A percentile compares a stretch with the other conserved stretches of the same genome.
These are phyloP conservation scores for Ochropleura leucogaster DNA, from an alignment of 2,888 invertebrate species.

Conservation along the genomic window DNA sequence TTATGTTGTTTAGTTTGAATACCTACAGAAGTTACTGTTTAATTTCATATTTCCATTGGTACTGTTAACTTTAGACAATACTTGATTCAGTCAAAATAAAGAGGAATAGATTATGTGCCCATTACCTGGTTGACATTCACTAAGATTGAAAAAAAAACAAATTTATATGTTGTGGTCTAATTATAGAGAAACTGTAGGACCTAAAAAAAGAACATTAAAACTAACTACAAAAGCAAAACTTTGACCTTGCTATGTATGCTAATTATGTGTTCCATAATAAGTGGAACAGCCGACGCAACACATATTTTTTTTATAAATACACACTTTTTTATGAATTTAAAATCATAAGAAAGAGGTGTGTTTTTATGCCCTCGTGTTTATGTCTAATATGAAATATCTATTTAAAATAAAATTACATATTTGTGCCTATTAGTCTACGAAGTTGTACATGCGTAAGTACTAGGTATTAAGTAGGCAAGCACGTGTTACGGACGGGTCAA, in stretches of 20 bases:
- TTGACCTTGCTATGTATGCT: neutral
- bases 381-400: neutral
- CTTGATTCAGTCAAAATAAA: neutral
- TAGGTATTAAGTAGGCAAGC: slow-evolving; percentile 40
- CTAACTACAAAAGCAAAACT: neutral
- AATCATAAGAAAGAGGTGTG: slow-evolving; percentile 12
- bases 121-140: neutral
- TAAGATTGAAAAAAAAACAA: neutral
- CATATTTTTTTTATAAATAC: slow-evolving; percentile 3
- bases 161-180: no score
- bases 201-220: neutral
- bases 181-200: neutral
- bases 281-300: slow-evolving; percentile 23
- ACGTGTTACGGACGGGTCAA: slow-evolving; percentile 67
- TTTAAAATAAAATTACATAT: neutral
- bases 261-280: slow-evolving; percentile 19
- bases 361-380: neutral
- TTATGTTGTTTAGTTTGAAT: slow-evolving; percentile 33
- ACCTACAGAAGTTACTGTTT: neutral
- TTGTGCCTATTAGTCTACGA: slow-evolving; percentile 12
- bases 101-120: neutral
- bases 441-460: slow-evolving; percentile 42
- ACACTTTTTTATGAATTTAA: neutral
- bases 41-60: neutral
- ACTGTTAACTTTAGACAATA: neutral